Conservation (phyloP, 2,113 vertebrate genomes). For the Erinaceus europaeus region DNA sequence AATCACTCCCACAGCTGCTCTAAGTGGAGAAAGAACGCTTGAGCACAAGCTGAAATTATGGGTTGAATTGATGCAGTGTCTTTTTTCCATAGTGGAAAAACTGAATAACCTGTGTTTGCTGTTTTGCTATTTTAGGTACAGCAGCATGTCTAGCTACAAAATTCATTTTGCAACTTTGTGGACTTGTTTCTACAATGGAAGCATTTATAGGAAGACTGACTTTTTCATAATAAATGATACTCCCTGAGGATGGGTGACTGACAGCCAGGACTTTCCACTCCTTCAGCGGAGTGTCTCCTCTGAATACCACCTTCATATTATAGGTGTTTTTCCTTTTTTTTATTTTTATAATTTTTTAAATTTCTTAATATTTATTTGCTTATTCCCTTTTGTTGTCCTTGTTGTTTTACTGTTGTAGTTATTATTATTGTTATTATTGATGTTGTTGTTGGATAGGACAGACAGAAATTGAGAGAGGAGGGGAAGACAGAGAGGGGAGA, state of each 20-base stretch:
- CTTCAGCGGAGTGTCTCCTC: background rate
- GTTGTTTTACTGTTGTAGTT: no score
- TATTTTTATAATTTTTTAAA: no score
- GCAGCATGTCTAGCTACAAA: constrained; percentile 32
- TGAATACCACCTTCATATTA: background rate
- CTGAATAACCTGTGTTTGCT: constrained; percentile 57
- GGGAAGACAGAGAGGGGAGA: no score
- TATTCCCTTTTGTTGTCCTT: no score
- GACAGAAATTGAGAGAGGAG: no score
- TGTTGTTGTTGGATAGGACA: no score
- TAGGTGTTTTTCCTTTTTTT: no score
- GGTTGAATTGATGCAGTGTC: constrained; percentile 9
- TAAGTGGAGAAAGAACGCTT: background rate
- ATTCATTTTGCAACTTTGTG: constrained; percentile 44
- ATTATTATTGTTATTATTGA: no score
- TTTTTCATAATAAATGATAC: background rate
- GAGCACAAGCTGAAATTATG: background rate
- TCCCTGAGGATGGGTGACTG: background rate
- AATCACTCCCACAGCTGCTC: background rate
- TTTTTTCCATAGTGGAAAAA: constrained; percentile 54
- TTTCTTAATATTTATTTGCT: no score
- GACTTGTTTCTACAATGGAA: constrained; percentile 4
- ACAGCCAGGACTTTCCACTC: background rate
- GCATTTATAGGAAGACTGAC: background rate
- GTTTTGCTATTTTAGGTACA: constrained; percentile 53